Base-by-base conservation (phyloP, 2,888 invertebrate genomes). In the Meiosimyza platycephala region DNA sequence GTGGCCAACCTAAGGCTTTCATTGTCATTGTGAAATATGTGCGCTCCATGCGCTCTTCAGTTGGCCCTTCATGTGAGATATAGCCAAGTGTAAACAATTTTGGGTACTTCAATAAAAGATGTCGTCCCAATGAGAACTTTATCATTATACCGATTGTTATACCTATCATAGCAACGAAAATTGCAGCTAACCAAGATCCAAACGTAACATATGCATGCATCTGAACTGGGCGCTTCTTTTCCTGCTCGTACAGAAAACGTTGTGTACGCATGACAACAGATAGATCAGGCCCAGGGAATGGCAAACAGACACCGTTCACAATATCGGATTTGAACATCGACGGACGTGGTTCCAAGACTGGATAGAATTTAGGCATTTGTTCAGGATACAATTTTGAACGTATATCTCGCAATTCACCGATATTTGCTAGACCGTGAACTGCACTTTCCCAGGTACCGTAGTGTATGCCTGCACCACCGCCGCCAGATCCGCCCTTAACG, bases 361-460 rank as follows among this genome's bases (percentile, higher is more conserved):
- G 94, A 67, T 89, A 87, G 73, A 92, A 88, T 13, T 86, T 83
- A 0, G 94, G 94, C 78, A 93, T 80, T n/a, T 87, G 88, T 48
- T 90, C 89, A 0, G 93, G 90, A 79, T 89, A 95, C 47, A 96
- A 83, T 81, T 93, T 89, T 71, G 89, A 87, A 48, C 97, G 90
- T 12, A 97, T 84, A 0, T 86, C 87, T 6, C 88, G 87, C 71
- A 97, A 85, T 80, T 96, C 93, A 69, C 88, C 78, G 1, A 86
- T 81, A 84, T 93, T 88, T 0, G 92, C 90, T 68, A 97, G 80
- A 0, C 95, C 93, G 84, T 96, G 89, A 6, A 98, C 90, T 0
- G 94, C 91, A 0, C 97, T 96, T 83, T 95, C 93, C 93, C 96
- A 98, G 0, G 98, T 98, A 15, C 94, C 96, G 83, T 91, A 93